Percentiles rank a stretch among this genome's conserved stretches.
Conservation (phyloP, 53 echinoderm and acorn worm species). For the Apostichopus leukothele region DNA sequence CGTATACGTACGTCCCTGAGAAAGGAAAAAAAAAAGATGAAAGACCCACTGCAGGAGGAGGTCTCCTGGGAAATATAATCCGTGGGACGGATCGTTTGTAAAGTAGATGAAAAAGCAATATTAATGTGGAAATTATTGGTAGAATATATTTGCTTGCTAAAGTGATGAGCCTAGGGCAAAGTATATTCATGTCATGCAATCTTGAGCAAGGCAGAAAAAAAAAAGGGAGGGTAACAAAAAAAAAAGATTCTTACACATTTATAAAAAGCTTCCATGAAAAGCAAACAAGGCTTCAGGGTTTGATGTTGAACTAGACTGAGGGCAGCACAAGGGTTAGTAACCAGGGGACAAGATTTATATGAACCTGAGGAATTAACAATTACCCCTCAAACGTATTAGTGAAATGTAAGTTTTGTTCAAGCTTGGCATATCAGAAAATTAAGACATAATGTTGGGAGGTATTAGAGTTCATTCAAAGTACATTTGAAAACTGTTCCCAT, state of each 20-base stretch:
- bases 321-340: not conserved
- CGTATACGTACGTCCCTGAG: not conserved
- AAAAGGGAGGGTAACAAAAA: not conserved
- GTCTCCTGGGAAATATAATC: slow-evolving; percentile 39
- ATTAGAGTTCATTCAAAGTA: too few relatives aligned
- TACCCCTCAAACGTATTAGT: not conserved
- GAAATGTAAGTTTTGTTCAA: too few relatives aligned
- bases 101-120: slow-evolving; percentile 38
- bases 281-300: slow-evolving; percentile 8
- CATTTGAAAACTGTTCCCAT: too few relatives aligned
- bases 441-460: too few relatives aligned
- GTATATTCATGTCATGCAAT: slow-evolving; percentile 40
- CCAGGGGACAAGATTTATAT: too few relatives aligned
- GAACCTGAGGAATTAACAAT: not conserved
- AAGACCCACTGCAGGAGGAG: slow-evolving; percentile 1
- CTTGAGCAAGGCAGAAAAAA: not conserved
- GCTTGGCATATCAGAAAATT: too few relatives aligned
- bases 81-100: slow-evolving; percentile 23
- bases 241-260: slow-evolving; percentile 13
- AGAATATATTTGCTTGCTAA: slow-evolving; percentile 48
- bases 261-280: not conserved
- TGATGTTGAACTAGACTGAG: not conserved
- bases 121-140: slow-evolving; percentile 43
- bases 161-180: slow-evolving; percentile 42
- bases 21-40: slow-evolving; percentile 20